Evolutionary conservation across 2,113 vertebrate genomes (phyloP), one percentile per base, ranked within the genome.

Genomic region (Ailuropoda melanoleuca): DNA sequence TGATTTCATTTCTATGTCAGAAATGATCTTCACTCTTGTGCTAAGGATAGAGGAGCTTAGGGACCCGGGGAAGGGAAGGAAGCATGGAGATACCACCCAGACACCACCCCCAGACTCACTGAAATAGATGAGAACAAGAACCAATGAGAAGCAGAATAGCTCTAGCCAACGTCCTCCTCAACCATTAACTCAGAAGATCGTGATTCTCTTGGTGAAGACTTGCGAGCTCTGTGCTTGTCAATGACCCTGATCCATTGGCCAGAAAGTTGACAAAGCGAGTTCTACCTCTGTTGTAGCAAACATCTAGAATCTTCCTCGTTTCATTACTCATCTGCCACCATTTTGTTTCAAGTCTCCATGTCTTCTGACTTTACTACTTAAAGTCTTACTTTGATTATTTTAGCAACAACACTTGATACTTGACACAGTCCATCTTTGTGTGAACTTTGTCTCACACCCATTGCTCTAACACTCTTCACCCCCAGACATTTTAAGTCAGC

Each of bases 1-100:
- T 96, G 82, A 97, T 97, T 95, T 97, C 92, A 50, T 81, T 95
- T 66, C 37, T 78, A 70, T 87, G 77, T 96, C 93, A 93, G 75
- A 97, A 96, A 75, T 92, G 31, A 88, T 4, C 48, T 97, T 97
- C 12, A 53, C 43, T 53, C 34, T 68, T 90, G 0, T 50, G 85
- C 62, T 84, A 74, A 87, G 85, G 92, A 85, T 2, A 2, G 60
- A 87, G 86, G 77, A 29, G 6, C 0, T 18, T 2, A 26, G 46
- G 37, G 74, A 64, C 1, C 23, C 48, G 29, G 4, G 8, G 21
- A 75, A n/a, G 43, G 29, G 8, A 84, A 81, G 7, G 15, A 90
- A 92, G 37, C 43, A 66, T 93, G 75, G 58, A 5, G 5, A 10
- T 1, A 0, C 8, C 1, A 94, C 29, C 11, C 14, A 17, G 75